Evolutionary conservation across 2,113 vertebrate species (phyloP), one percentile per base, ranked within the genome.

Genomic region (Neogale vison): DNA sequence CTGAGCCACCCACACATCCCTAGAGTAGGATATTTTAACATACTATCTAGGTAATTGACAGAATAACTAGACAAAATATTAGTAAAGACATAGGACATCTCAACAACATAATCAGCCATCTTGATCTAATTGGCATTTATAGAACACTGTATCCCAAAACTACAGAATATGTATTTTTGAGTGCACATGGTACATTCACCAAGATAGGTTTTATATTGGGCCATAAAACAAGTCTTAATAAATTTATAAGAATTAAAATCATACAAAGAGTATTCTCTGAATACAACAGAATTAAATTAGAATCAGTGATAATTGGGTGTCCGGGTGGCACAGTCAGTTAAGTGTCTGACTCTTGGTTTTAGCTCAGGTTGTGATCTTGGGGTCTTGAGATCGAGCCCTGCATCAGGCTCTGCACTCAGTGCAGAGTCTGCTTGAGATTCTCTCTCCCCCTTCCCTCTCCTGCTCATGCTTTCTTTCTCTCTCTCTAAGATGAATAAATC

Each of bases 261-360:
- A 47, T 72, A 72, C 39, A 67, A 45, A 90, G 21, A 77, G 7
- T 65, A n/a, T 74, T 83, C 8, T 76, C 59, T 74, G 67, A 95
- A 61, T 50, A 95, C 10, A 95, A 55, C 65, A 95, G n/a, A 92
- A 94, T 90, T 89, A 89, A 82, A 26, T 42, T 90, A 42, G n/a
- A 74, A 65, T 93, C 45, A 77, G 4, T 95, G 74, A 45, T 52
- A 90, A 45, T 83, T 69, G 67, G n/a, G 18, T 36, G 34, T 17
- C 67, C 36, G 67, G 17, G 67, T 69, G 67, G n/a, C 67, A 69
- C n/a, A 36, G 67, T 69, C 67, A 36, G 34, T 36, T 69, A 36
- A 69, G 18, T 36, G 18, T 69, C 67, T 69, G 67, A 69, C 18
- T 69, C 7, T 69, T 69, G 34, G 34, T 69, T 69, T 69, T 69